Evolutionary conservation across 2,888 invertebrate species (phyloP), one percentile per base, ranked within the genome.

Genomic region (Cremastinae sp.): DNA sequence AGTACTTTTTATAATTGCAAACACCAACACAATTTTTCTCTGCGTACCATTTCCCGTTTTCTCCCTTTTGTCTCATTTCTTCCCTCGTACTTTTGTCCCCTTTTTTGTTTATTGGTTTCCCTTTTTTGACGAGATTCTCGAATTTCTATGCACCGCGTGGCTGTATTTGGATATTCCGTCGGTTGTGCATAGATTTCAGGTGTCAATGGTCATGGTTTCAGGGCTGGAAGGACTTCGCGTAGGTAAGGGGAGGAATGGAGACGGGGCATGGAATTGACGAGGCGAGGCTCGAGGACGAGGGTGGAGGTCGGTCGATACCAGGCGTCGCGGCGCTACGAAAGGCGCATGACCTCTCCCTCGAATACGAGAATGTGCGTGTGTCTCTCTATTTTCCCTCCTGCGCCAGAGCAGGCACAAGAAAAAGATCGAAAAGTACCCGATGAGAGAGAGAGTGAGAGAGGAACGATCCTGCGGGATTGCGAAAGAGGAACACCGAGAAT

Each of bases 291-390:
- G 64, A 68, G 64, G 59, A 39, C 14, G 64, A 73, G 78, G 79
- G 81, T 75, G 75, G 79, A 76, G 73, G 76, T 79, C 80, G 81
- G 79, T 81, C 81, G 81, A 81, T 81, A 81, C 76, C 61, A 55
- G 68, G 78, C 78, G 79, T 79, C 81, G 80, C 76, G 79, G 78
- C 74, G 75, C 74, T 65, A 39, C 37, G 66, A 79, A 71, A 81
- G 81, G 80, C 81, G 76, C 78, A 81, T 79, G 78, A 81, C 81
- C 81, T 80, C 79, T n/a, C n/a, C 64, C 61, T 51, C 56, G 69
- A 70, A 69, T 61, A 75, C 70, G 76, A 65, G 70, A 72, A n/a
- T n/a, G n/a, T n/a, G n/a, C n/a, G n/a, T n/a, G n/a, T n/a, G n/a
- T n/a, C n/a, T n/a, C n/a, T n/a, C n/a, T n/a, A n/a, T n/a, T n/a